Evolutionary conservation across 2,888 invertebrate species (phyloP), one percentile per base, ranked within the genome.

Genomic region (Volucella zonaria): DNA sequence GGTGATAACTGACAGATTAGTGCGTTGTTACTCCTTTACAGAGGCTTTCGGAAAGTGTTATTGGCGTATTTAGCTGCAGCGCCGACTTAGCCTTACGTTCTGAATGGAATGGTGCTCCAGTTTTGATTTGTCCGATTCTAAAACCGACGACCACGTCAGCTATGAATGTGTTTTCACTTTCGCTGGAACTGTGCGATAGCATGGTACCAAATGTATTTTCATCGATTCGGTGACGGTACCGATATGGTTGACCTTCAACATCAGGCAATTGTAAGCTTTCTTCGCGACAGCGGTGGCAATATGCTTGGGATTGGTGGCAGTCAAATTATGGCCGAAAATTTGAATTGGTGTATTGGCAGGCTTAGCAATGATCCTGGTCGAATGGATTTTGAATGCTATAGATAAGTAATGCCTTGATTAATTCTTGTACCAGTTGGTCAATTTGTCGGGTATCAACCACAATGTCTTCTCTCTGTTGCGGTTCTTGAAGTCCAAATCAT

Each of bases 91-190:
- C 98, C 90, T 98, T 94, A 90, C 99, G 95, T 93, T 99, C 99
- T 6, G 99, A 99, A 89, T 99, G 96, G 93, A 99, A 99, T 9
- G 99, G 99, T 56, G 99, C 99, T 68, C 99, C 99, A 59, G 99
- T 99, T 93, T 99, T 99, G 91, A 99, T 99, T 93, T 99, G 99
- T 82, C 99, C 99, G 74, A 99, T 99, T 76, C 98, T 97, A 80
- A 99, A 94, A 86, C 99, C 99, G 51, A 99, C 99, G n/a, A 99
- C 99, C 89, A 99, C 93, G 92, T 99, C 99, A 87, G 99, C 99
- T 91, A 99, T 99, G 93, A 99, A 99, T 0, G 98, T 97, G 92
- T 99, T 99, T 92, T 99, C 99, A 76, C 99, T 99, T 93, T 99
- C 99, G 87, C 99, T 99, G 87, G 98, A 98, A 90, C 95, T 93